These are phyloP conservation scores for Theretra japonica DNA, from an alignment of 2,888 invertebrate genomes.

Conservation along the genomic window DNA sequence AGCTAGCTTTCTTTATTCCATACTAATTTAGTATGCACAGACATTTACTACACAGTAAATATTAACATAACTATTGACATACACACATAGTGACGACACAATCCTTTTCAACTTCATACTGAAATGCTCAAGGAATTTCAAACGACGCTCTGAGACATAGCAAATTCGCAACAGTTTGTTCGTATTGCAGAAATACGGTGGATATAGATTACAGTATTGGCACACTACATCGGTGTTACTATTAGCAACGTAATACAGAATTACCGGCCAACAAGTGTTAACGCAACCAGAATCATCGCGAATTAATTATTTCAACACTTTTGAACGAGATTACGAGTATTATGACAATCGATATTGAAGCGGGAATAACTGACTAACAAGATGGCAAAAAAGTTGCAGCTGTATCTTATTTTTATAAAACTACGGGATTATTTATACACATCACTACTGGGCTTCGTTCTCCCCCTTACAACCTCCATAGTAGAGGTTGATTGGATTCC, in stretches of 20 bases:
- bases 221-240: conserved; percentile 1
- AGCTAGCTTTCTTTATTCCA: no score
- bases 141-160: background rate
- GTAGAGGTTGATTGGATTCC: no score
- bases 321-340: background rate
- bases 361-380: background rate
- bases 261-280: conserved; percentile 11
- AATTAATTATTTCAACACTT: conserved; percentile 17
- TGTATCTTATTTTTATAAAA: background rate
- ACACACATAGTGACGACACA: background rate
- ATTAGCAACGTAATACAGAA: conserved; percentile 20
- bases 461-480: no score
- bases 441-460: no score
- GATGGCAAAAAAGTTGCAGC: background rate
- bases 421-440: background rate
- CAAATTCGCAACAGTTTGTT: background rate
- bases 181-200: background rate
- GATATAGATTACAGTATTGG: conserved; percentile 17
- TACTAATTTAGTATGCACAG: no score
- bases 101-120: background rate
- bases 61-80: background rate
- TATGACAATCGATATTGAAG: background rate
- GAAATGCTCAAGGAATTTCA: background rate
- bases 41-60: no score
- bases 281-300: conserved; percentile 13